Evolutionary conservation across 2,113 vertebrate species (phyloP), one percentile per base, ranked within the genome.

Genomic region (Sander vitreus): DNA sequence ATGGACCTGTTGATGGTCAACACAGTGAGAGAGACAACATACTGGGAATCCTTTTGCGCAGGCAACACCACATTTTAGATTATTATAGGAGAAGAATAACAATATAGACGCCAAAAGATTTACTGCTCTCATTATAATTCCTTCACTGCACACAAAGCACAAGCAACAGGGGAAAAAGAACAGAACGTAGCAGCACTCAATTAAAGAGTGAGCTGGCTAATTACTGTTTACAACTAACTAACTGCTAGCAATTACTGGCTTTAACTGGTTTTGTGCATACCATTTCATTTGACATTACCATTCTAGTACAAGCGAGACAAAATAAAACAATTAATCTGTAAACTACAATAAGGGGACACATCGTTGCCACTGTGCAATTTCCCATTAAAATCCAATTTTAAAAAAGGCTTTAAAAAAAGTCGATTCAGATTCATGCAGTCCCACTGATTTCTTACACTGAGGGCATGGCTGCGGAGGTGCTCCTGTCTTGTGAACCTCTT

Each of bases 401-500:
- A 27, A 27, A 48, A 16, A 8, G 39, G 23, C 18, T n/a, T 39
- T 39, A 6, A 63, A 39, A 39, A 39, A 9, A 27, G 4, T 43
- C 0, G 39, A 43, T 43, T 43, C 39, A 43, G 39, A 11, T 11
- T 43, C 39, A 43, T 43, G 25, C 54, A 14, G 6, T 53, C 18
- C n/a, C 23, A 7, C 23, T 0, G 36, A 11, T 9, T 27, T 94
- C 98, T 97, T 94, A 99, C 98, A 4, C 97, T 99, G 14, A 97
- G 90, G 0, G 97, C 96, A 0, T 99, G 98, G 59, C 97, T 99
- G 27, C 98, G 96, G 2, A 99, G 96, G 91, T 99, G 98, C 82
- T 99, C 98, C 95, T 99, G 97, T 3, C 98, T 91, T 0, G 98
- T 99, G 93, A 99, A 99, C 63, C 98, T 96, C 64, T 99, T 99